Base-by-base conservation (phyloP, 2,113 vertebrate species). In the Drymodes brunneopygia region DNA sequence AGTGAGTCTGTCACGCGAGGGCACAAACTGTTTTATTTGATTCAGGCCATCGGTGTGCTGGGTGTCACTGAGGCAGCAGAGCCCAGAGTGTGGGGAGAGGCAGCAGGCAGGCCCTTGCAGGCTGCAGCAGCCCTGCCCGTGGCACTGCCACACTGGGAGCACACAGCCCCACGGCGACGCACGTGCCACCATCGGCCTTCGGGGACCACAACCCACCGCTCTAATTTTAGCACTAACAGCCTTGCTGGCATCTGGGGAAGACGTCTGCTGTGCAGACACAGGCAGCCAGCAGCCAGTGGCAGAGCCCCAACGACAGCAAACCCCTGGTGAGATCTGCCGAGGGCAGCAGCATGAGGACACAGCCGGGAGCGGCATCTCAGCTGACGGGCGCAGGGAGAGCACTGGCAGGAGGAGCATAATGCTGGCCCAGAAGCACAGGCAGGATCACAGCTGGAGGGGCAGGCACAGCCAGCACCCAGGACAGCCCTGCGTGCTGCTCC, bases 41-140 rank as follows among this genome's bases (percentile, higher is more conserved):
- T 16, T 17, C 53, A 60, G 48, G 9, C 9, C 24, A 3, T 1
- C 0, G 0, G 18, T 8, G 33, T 27, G 22, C 17, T 0, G 3
- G 45, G n/a, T 75, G 61, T 10, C 4, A 1, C 38, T 1, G 2
- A n/a, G 33, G 75, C 31, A 35, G 40, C 29, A 8, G 67, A 66
- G 35, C 1, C 27, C 35, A 12, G 54, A 48, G 6, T 2, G 2
- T 0, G 0, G 40, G 44, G 10, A 7, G 7, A 45, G 47, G 45
- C 81, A 65, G 75, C 50, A 66, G 72, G 53, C 75, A 23, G 75
- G 38, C 60, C 60, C 40, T 17, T 14, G 9, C 47, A 13, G 40
- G 62, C 45, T 58, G 28, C 58, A 10, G 64, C 40, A 15, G 80
- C 71, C n/a, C 35, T 72, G 57, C 40, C 80, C 2, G 0, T 13